phyloP scores from a whole-genome alignment of 30 jellyfish, hydroid and myxozoan genomes.

The Aurelia aurita region DNA sequence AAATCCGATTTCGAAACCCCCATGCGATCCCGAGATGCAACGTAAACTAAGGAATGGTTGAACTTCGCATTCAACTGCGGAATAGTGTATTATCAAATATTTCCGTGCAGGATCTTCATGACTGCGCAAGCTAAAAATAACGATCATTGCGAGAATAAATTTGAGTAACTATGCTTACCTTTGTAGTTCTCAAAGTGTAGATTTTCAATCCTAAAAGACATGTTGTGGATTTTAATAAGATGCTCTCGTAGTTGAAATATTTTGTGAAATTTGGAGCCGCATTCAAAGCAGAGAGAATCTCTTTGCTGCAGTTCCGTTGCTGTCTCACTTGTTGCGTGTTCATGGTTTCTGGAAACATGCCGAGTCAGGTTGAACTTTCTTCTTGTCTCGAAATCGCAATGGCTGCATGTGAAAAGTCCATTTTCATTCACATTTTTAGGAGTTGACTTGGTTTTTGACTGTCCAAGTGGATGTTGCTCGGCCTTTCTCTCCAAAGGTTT shows the following conservation, averaged over 20 bases:
- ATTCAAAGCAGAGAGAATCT: not conserved
- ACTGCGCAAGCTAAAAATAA: too few relatives aligned
- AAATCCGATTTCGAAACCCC: too few relatives aligned
- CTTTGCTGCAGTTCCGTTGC: not conserved
- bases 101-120: too few relatives aligned
- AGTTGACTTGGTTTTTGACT: not conserved
- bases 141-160: too few relatives aligned
- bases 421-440: not conserved
- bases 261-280: not conserved
- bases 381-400: not conserved
- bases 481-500: not conserved
- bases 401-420: not conserved
- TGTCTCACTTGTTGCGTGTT: not conserved
- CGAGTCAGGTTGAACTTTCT: not conserved
- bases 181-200: not conserved
- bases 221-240: not conserved
- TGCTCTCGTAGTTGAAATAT: not conserved
- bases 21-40: too few relatives aligned
- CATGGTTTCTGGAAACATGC: not conserved
- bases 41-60: too few relatives aligned
- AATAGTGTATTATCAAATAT: too few relatives aligned
- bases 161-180: not conserved
- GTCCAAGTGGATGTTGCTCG: not conserved
- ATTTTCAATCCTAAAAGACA: not conserved
- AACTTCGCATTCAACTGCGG: too few relatives aligned